Percentiles rank a stretch among this genome's conserved stretches.
phyloP scores from a whole-genome alignment of 92 coral and sea anemone species.

The Nematostella vectensis region DNA sequence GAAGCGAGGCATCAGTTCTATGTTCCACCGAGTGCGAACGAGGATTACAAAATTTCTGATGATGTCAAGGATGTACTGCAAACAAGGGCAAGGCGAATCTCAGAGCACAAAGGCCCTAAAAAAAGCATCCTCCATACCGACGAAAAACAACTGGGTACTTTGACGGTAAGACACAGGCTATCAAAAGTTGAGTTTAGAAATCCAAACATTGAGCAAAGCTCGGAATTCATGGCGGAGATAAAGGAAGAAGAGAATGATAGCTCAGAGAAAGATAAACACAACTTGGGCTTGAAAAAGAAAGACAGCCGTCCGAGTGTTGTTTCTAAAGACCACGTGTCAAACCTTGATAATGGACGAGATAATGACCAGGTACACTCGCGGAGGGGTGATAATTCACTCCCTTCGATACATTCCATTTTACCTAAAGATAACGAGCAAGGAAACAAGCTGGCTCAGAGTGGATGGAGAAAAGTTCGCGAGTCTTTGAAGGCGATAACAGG shows the following conservation, averaged over 20 bases:
- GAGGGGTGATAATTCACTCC: not conserved
- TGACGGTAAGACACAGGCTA: not conserved
- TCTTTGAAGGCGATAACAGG: slow-evolving; percentile 39
- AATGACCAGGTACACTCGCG: not conserved
- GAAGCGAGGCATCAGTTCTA: not conserved
- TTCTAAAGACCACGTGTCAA: not conserved
- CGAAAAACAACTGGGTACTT: not conserved
- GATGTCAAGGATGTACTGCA: slow-evolving; percentile 10
- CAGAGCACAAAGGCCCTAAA: slow-evolving; percentile 11
- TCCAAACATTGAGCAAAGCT: not conserved
- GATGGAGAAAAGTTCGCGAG: slow-evolving; percentile 63
- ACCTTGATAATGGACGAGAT: not conserved
- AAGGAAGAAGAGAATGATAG: slow-evolving; percentile 4
- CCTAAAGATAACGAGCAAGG: slow-evolving; percentile 47
- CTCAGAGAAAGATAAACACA: not conserved
- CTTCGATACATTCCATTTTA: slow-evolving; percentile 5
- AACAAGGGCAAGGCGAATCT: slow-evolving; percentile 21
- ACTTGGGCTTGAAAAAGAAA: not conserved
- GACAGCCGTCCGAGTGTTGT: not conserved
- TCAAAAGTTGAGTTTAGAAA: not conserved
- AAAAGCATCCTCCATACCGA: not conserved
- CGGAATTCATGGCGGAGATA: slow-evolving; percentile 10
- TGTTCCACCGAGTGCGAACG: not conserved
- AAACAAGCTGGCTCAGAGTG: slow-evolving; percentile 30
- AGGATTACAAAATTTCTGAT: not conserved